Evolutionary conservation across 2,888 invertebrate genomes (phyloP).

Genomic region (Drosophila maculinotata): DNA sequence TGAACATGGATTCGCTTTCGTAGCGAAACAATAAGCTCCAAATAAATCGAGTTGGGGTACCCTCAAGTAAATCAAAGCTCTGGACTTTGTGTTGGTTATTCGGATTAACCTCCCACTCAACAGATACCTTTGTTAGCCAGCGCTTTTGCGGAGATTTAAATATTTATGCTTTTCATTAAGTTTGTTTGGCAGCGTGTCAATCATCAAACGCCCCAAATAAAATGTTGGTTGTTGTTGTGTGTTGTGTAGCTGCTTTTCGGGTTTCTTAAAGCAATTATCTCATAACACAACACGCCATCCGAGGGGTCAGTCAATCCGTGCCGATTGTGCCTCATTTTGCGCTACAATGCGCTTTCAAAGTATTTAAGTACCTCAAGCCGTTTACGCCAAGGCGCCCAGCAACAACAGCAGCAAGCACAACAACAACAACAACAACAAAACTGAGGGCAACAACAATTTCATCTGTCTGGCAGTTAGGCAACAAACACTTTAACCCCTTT

Average conservation of each 20-base stretch:
- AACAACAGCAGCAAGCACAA: constrained; percentile 30
- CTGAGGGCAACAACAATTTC: constrained; percentile 38
- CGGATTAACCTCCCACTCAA: not conserved
- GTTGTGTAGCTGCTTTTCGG: constrained; percentile 24
- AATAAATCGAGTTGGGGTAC: not conserved
- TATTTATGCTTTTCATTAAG: constrained; percentile 69
- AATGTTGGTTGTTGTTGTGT: constrained; percentile 7
- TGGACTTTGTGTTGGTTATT: constrained; percentile 2
- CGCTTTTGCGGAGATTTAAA: constrained; percentile 53
- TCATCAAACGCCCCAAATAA: constrained; percentile 44
- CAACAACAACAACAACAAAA: constrained; percentile 21
- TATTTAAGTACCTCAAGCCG: constrained; percentile 77
- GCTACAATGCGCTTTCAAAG: constrained; percentile 76
- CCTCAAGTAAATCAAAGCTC: not conserved
- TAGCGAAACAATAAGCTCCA: not conserved
- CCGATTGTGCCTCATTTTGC: constrained; percentile 72
- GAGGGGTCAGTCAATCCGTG: constrained; percentile 73
- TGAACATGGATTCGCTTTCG: not conserved
- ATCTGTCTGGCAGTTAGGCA: constrained; percentile 35
- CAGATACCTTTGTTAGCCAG: constrained; percentile 41
- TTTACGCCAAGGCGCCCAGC: constrained; percentile 39
- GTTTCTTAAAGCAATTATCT: constrained; percentile 75
- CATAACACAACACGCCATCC: constrained; percentile 61
- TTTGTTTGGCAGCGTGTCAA: constrained; percentile 63
- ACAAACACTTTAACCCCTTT: constrained; percentile 65